Percentiles rank a stretch among this genome's conserved stretches.
Evolutionary conservation across 2,797 vertebrate genomes (phyloP).

Genomic region (Tinamus major): DNA sequence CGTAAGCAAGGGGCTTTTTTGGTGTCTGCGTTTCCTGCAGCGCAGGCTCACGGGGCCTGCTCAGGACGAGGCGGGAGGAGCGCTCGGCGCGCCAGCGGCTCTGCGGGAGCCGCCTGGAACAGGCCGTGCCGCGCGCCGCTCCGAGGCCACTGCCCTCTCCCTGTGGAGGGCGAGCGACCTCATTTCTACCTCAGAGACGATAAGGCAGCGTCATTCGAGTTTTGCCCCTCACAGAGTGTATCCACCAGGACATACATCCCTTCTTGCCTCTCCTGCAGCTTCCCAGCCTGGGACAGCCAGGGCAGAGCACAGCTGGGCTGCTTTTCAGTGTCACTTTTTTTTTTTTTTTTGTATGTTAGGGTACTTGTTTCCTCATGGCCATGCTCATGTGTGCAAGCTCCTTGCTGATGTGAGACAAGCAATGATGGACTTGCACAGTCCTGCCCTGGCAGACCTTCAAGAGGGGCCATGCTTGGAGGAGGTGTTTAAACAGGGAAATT

Average conservation of each 20-base stretch:
- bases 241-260: fast-evolving
- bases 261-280: neutral
- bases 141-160: neutral
- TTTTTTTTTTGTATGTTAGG: neutral
- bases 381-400: neutral
- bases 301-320: neutral
- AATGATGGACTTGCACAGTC: neutral
- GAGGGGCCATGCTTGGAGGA: neutral
- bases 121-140: neutral
- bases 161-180: fast-evolving
- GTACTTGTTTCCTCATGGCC: neutral
- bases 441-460: neutral
- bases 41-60: too few species aligned
- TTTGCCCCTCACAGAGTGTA: fast-evolving
- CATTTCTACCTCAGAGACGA: neutral
- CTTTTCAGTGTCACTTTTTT: neutral
- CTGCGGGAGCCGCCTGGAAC: neutral
- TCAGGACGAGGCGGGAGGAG: too few species aligned
- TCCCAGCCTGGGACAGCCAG: too few species aligned
- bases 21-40: too few species aligned
- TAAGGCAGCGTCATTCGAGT: neutral
- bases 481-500: neutral
- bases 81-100: neutral
- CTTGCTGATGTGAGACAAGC: neutral
- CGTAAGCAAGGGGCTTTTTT: neutral